Evolutionary conservation across 2,113 vertebrate genomes (phyloP), one percentile per base, ranked within the genome.

Genomic region (Donacobius atricapilla): DNA sequence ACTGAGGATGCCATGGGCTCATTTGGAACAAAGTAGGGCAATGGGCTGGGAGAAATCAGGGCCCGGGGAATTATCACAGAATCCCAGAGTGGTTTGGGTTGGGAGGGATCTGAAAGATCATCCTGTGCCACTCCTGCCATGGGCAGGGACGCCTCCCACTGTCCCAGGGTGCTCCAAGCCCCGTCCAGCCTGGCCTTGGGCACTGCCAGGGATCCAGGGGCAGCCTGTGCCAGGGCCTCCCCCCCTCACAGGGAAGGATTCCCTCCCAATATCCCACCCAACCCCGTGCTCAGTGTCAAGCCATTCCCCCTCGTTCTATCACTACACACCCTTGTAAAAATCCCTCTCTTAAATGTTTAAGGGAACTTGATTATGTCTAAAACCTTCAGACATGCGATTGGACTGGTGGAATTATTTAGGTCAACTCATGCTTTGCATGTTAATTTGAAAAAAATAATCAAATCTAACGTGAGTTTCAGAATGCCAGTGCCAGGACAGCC

Each of bases 121-220:
- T 2, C 39, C 30, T 28, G 16, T 17, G 4, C 33, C 37, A 21
- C 28, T 24, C 28, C 23, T 75, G 69, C 39, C 47, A 31, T 3
- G 70, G 53, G n/a, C 47, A 61, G 24, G 39, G 61, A 47, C 54
- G 61, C 7, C 10, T 69, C 2, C 30, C 63, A 31, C n/a, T 13
- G 0, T 12, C 14, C 54, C 87, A 69, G n/a, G 37, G 0, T 25
- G 39, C 70, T 68, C 45, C 61, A 53, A 45, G 19, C 27, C 35
- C 50, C 0, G 0, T 58, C 51, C 76, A 65, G 0, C 9, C 51
- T 39, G 44, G 51, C 44, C 51, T 10, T 7, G 87, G 51, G 0
- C 60, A 58, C 33, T 57, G 0, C 10, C 68, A 89, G 68, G 45
- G 78, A 17, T 35, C 2, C 50, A 64, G 44, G 44, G 31, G 15